phyloP scores from a whole-genome alignment of 2,113 vertebrate species.

The Campylorhamphus procurvoides region DNA sequence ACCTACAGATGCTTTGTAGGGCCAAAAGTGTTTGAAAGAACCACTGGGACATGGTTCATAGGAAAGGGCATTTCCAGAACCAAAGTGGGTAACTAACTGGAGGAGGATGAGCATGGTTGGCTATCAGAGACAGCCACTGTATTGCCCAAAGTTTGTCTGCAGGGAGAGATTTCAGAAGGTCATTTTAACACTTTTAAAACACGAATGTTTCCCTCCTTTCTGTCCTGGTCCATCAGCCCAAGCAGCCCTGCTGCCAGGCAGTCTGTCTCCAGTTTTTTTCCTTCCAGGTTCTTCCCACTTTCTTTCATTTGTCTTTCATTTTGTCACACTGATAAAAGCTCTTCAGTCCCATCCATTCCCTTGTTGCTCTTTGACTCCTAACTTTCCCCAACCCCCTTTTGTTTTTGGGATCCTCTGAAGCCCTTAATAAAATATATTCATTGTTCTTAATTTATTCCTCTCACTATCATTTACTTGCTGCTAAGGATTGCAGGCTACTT shows the following conservation, averaged over 20 bases:
- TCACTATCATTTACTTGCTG: neutral
- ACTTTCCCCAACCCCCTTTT: fast-evolving
- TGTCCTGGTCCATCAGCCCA: neutral
- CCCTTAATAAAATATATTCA: neutral
- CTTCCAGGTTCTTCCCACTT: neutral
- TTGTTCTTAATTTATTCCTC: neutral
- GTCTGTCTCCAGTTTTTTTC: neutral
- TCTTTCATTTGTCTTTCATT: neutral
- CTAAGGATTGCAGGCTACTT: neutral
- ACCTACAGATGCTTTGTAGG: neutral
- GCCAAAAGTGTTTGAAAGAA: neutral
- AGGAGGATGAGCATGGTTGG: neutral
- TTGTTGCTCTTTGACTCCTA: neutral
- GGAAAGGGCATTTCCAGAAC: neutral
- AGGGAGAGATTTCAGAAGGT: neutral
- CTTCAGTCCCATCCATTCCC: neutral
- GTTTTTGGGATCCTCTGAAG: neutral
- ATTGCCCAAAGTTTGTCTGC: neutral
- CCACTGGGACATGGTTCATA: neutral
- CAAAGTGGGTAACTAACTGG: fast-evolving
- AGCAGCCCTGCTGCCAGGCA: neutral
- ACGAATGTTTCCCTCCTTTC: neutral
- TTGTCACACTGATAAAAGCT: neutral
- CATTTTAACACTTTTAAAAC: neutral
- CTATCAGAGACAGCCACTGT: neutral